A percentile compares a stretch with the other conserved stretches of the same genome.
phyloP scores from a whole-genome alignment of 2,888 invertebrate species.

The Notocelia uddmanniana region DNA sequence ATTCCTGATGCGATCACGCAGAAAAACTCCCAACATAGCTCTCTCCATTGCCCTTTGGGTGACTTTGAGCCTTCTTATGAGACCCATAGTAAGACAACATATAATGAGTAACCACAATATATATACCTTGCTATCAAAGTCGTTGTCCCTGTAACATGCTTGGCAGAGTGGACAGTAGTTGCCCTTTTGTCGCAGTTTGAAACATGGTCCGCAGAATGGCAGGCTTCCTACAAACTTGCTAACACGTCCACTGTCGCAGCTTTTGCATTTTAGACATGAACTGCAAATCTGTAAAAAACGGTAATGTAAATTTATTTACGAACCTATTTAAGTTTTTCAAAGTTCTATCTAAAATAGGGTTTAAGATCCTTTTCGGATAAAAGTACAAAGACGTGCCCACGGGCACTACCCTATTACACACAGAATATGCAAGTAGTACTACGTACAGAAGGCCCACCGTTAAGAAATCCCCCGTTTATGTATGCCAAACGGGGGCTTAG shows the following conservation, averaged over 20 bases:
- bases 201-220: slow-evolving; percentile 94
- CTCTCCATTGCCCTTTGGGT: too few species aligned
- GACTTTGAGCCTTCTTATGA: too few species aligned
- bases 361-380: too few species aligned
- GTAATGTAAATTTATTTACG: not conserved
- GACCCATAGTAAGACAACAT: not conserved
- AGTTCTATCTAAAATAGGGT: too few species aligned
- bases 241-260: slow-evolving; percentile 93
- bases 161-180: slow-evolving; percentile 97
- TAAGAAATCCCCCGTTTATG: too few species aligned
- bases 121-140: slow-evolving; percentile 92
- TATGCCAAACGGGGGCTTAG: too few species aligned
- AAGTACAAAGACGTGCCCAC: too few species aligned
- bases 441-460: too few species aligned
- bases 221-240: slow-evolving; percentile 93
- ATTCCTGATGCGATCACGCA: too few species aligned
- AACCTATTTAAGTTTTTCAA: not conserved
- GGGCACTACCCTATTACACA: too few species aligned
- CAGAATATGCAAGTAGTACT: too few species aligned
- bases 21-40: too few species aligned
- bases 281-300: slow-evolving; percentile 86
- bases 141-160: slow-evolving; percentile 96
- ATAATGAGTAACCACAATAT: slow-evolving; percentile 5
- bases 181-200: slow-evolving; percentile 93
- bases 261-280: slow-evolving; percentile 94